Base-by-base conservation (phyloP, 2,888 invertebrate species). In the Linyphia triangularis region DNA sequence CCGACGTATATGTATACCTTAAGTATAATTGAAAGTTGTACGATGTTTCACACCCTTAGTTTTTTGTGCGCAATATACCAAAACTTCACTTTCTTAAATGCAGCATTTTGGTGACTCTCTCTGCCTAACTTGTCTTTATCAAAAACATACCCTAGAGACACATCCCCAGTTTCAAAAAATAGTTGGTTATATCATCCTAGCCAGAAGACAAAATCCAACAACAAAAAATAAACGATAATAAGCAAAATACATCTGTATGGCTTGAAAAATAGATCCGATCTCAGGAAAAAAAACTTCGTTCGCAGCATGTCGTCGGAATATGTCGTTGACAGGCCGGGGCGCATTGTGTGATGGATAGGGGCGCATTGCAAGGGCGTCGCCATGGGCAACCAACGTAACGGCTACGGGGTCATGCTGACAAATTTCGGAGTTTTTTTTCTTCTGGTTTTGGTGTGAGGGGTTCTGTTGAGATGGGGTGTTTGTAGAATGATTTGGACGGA, bases 371-470 rank as follows among this genome's bases (percentile, higher is more conserved):
- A 73, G 73, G 72, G 85, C 79, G 79, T 79, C 72, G 61, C 33
- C 81, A 73, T 51, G 86, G 86, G 85, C 85, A 79, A 85, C 85
- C 85, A 30, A 40, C 70, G 85, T 61, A 37, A 69, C 72, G 33
- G 85, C 83, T 83, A 73, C 83, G 85, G 79, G 85, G 85, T 86
- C 85, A 86, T 67, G 85, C 73, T 88, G 86, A 88, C 86, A 86
- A 86, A 86, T 88, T 88, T 88, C 86, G 51, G 51, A 16, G 16
- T 5, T 13, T 51, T 88, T 86, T 88, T 67, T 75, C 79, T 43
- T 69, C 85, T 79, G 24, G 33, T 9, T 33, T 33, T 6, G 5
- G 33, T 33, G 9, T 4, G 9, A 33, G 79, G 85, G 57, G 69
- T 79, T 85, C 85, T 85, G 78, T 72, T 70, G 73, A 28, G 43